A percentile compares a stretch with the other conserved stretches of the same genome.
phyloP scores from a whole-genome alignment of 2,113 vertebrate genomes.

The Rhadina sibilatrix region DNA sequence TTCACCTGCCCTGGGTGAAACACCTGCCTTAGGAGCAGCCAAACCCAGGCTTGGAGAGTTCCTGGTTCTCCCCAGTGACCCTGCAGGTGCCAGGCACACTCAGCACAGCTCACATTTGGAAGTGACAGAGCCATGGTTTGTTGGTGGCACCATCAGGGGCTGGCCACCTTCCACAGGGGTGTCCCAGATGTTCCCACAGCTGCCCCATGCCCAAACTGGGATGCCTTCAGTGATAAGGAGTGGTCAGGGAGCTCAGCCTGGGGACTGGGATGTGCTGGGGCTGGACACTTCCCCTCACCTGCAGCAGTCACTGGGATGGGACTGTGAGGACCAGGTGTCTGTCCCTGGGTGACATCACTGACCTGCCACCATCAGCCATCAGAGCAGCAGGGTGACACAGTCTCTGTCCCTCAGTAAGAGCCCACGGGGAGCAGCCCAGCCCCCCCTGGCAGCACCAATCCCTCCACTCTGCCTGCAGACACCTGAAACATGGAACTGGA shows the following conservation, averaged over 20 bases:
- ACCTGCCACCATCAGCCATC: background rate
- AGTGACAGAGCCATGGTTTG: background rate
- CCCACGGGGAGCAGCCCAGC: background rate
- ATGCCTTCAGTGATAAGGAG: background rate
- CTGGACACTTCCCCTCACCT: background rate
- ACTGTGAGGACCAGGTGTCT: background rate
- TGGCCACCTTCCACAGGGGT: background rate
- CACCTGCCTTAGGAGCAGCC: background rate
- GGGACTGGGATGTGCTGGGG: background rate
- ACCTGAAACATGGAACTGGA: background rate
- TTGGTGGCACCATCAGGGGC: background rate
- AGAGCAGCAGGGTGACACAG: background rate
- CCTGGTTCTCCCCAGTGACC: background rate
- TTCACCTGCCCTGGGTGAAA: background rate
- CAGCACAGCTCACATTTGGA: background rate
- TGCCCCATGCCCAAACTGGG: background rate
- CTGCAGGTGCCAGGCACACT: background rate
- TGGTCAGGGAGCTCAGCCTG: background rate
- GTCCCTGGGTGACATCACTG: background rate
- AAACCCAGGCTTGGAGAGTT: background rate
- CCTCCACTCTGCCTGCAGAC: background rate
- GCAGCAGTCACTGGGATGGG: background rate
- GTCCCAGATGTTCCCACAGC: background rate
- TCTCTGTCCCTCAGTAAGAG: background rate
- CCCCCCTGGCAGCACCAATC: background rate